Evolutionary conservation across 2,113 vertebrate species (phyloP), one percentile per base, ranked within the genome.

Genomic region (Pluvianellus socialis): DNA sequence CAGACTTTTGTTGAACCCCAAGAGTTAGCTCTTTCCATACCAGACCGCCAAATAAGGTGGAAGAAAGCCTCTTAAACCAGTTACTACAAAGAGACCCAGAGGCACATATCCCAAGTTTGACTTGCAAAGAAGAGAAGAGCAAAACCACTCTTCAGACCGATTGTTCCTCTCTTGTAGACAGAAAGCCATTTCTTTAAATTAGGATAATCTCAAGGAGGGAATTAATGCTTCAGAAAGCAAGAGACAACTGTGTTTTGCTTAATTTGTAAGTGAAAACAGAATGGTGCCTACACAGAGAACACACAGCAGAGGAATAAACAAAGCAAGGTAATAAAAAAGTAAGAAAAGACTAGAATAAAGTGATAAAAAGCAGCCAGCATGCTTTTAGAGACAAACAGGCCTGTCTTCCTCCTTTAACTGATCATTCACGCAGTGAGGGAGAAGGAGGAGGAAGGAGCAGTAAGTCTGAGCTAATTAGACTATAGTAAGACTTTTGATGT

Each of bases 71-170:
- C 76, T 65, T 28, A 82, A 81, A 35, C 55, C 38, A 44, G 68
- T 81, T 83, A 42, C 61, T 52, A 65, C 66, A 58, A 79, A 62
- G 63, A 96, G 56, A 72, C 38, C 68, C 80, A 56, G 44, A 72
- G 83, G 88, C 76, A 72, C 4, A 3, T 2, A 79, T 27, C 19
- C 0, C 0, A 0, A 91, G 65, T 84, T 87, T 90, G 79, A 93
- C 85, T 96, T 88, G 92, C 92, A 94, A 92, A 94, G 56, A 40
- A 74, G 17, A 95, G 71, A 88, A 59, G 63, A 72, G 40, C 90
- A 91, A 87, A 88, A 82, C 20, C 59, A 65, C 65, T 47, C 75
- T 88, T 77, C 71, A 88, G 63, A 66, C 45, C 77, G 67, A 91
- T 50, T 83, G 56, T 33, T 94, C 63, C 63, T 84, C 79, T 96